Evolutionary conservation across 2,797 vertebrate genomes (phyloP), one percentile per base, ranked within the genome.

Genomic region (Typhlichthys subterraneus): DNA sequence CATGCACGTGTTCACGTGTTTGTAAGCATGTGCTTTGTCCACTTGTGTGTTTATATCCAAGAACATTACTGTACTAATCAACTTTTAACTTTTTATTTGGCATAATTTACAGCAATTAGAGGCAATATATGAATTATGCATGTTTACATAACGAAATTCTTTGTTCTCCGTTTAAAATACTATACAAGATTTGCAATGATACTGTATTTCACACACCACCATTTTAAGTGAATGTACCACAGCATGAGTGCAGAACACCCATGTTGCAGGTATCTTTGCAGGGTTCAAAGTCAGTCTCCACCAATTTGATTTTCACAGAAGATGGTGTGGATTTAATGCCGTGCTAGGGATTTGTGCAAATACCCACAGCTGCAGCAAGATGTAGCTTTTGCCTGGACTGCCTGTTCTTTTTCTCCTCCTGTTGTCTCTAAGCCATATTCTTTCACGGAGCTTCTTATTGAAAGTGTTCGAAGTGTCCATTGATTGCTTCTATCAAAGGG

Each of bases 401-500:
- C 58, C 47, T 57, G 46, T 74, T 74, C 61, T 73, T 55, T 67
- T 54, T n/a, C 59, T 72, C 68, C 77, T 77, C 74, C 72, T 70
- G 72, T 71, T 69, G 64, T 38, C 50, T 65, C 58, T 81, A 65
- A 78, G 62, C 75, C 50, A 67, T 79, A 60, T 51, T 69, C 59
- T 75, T 69, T 81, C 47, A 48, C 12, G 12, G 12, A 48, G 12
- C 12, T 48, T 48, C n/a, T 48, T 48, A 14, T 73, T 66, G 79
- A 85, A 77, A 76, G 70, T 70, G 71, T 81, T 83, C 65, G 70
- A 69, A 79, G 75, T 73, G 61, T 72, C 78, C 77, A 86, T 89
- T 88, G 90, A 91, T 86, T 86, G 75, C 73, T 80, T 45, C 83
- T 86, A 91, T 91, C 90, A 90, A 90, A 88, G 78, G 81, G 84